phyloP scores from a whole-genome alignment of 2,888 invertebrate genomes.

The Drosophila acutilabella region DNA sequence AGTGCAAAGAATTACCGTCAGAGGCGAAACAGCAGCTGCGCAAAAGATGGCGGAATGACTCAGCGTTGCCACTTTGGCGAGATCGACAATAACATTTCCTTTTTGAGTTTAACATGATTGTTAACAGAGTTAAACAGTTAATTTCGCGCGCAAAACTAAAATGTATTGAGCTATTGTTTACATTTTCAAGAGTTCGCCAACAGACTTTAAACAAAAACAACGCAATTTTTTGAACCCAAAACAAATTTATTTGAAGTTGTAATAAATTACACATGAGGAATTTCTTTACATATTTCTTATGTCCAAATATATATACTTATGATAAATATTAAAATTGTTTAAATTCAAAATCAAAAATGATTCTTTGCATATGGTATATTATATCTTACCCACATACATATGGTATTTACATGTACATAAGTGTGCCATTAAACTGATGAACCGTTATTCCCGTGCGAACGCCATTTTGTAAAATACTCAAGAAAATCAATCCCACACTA shows the following conservation, averaged over 20 bases:
- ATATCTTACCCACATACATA: constrained; percentile 49
- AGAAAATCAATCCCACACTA: constrained; percentile 53
- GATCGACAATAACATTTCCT: constrained; percentile 26
- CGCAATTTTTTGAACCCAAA: constrained; percentile 32
- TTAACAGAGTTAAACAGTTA: background rate
- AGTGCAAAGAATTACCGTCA: constrained; percentile 76
- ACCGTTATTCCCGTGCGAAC: constrained; percentile 31
- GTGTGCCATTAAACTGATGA: constrained; percentile 47
- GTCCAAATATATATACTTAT: constrained; percentile 33
- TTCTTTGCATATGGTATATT: constrained; percentile 16
- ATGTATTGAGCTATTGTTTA: too few relatives aligned
- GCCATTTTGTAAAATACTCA: background rate
- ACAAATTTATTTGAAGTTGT: constrained; percentile 48
- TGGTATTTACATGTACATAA: constrained; percentile 21
- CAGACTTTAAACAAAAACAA: background rate
- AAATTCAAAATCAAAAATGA: constrained; percentile 24
- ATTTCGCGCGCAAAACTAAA: constrained; percentile 22
- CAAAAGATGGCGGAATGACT: constrained; percentile 79
- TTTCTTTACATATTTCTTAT: constrained; percentile 62
- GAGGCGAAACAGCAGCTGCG: constrained; percentile 63
- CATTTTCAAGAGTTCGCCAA: too few relatives aligned
- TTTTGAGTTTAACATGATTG: constrained; percentile 33
- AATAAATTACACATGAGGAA: constrained; percentile 36
- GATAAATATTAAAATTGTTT: constrained; percentile 14
- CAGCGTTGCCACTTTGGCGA: constrained; percentile 39